Base-by-base conservation (phyloP, 2,113 vertebrate genomes). In the Zapornia atra region DNA sequence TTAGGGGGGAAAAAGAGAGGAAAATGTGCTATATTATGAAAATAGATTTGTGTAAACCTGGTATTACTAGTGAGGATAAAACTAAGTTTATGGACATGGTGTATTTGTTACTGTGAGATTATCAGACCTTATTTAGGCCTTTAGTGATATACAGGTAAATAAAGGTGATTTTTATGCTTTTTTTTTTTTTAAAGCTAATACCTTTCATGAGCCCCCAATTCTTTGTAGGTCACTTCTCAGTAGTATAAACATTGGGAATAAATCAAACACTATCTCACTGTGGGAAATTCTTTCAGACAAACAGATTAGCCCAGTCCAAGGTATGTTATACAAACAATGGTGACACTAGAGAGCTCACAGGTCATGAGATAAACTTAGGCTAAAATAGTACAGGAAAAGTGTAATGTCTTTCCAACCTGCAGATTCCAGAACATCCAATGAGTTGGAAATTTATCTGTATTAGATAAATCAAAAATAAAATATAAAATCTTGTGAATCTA, bases 251-350 rank as follows among this genome's bases (percentile, higher is more conserved):
- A 95, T 2, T 44, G 56, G 44, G 73, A 95, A 87, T 79, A 96
- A 96, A 76, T 76, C 79, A 90, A 97, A 86, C 66, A 81, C 21
- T 90, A 65, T 84, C 40, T 90, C 57, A 88, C 73, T 60, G 92
- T 97, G 96, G 95, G 97, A 97, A 97, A 95, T 83, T 92, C 92
- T 93, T 82, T 87, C 80, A 95, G 79, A 83, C 80, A 97, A 94
- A 95, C 63, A 90, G 87, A 93, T 95, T 82, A 95, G 44, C 73
- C 19, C 64, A 60, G 91, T 54, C 73, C 85, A 90, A 97, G 75
- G 82, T 96, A 92, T 9, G 40, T 86, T 94, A 68, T 36, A 66
- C 73, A 97, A 97, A 95, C 65, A 94, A 3, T 31, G n/a, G 59
- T 95, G 89, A 90, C 73, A 63, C 77, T 66, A 26, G 44, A 26